phyloP scores from a whole-genome alignment of 1,140 invertebrate species.

The Pogonognathellus flavescens region DNA sequence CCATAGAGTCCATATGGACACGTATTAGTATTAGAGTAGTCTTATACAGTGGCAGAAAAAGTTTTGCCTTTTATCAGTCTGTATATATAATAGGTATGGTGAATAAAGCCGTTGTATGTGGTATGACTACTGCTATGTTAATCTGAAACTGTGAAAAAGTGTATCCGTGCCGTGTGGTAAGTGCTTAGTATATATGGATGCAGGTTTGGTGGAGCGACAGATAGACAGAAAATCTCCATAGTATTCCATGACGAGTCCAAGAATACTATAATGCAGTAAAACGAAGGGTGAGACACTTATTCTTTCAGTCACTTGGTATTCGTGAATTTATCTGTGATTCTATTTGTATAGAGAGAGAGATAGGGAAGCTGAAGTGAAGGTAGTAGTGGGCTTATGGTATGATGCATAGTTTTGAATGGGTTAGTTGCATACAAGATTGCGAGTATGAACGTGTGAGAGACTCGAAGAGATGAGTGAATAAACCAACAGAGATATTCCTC shows the following conservation, averaged over 20 bases:
- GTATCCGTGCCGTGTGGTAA: too few relatives aligned
- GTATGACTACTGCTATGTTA: too few relatives aligned
- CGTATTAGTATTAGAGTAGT: conserved; percentile 17
- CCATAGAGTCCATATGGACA: neutral
- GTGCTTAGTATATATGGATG: too few relatives aligned
- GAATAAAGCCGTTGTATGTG: too few relatives aligned
- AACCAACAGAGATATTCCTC: neutral
- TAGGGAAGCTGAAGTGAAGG: neutral
- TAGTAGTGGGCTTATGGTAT: neutral
- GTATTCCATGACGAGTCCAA: conserved; percentile 13
- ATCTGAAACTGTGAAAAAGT: too few relatives aligned
- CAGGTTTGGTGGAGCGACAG: neutral
- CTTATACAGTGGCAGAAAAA: too few relatives aligned
- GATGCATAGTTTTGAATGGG: neutral
- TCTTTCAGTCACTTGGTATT: neutral
- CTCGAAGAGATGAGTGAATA: neutral
- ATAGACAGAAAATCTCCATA: conserved; percentile 29
- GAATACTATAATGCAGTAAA: conserved; percentile 30
- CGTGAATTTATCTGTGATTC: conserved; percentile 1
- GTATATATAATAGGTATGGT: too few relatives aligned
- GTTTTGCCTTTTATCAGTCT: too few relatives aligned
- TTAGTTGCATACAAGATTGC: too few relatives aligned
- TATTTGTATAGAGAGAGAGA: neutral
- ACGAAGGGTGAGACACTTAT: neutral
- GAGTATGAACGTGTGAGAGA: too few relatives aligned